Evolutionary conservation across 2,888 invertebrate genomes (phyloP).

Genomic region (Eristalis pertinax): DNA sequence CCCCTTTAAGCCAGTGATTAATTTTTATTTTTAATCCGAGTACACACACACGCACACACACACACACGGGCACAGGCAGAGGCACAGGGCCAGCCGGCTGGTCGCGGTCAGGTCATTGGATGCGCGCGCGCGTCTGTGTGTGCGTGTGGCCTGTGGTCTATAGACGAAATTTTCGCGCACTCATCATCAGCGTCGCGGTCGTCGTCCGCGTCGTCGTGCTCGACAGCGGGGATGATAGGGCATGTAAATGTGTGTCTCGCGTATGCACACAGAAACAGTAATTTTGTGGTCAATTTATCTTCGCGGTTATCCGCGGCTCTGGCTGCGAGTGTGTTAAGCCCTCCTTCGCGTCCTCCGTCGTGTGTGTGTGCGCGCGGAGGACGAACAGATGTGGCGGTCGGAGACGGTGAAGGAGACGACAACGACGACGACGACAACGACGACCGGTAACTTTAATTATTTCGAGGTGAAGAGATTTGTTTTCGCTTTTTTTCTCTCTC

Average conservation of each 20-base stretch:
- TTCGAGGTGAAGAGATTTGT: slow-evolving; percentile 17
- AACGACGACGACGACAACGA: not conserved
- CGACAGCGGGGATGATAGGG: slow-evolving; percentile 37
- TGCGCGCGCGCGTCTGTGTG: not conserved
- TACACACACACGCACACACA: slow-evolving; percentile 50
- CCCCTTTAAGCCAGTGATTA: slow-evolving; percentile 73
- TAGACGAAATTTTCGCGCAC: slow-evolving; percentile 33
- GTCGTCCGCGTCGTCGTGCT: not conserved
- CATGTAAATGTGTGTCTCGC: slow-evolving; percentile 41
- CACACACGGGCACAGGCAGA: not conserved
- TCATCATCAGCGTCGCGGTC: slow-evolving; percentile 39
- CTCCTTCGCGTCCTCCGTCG: no score
- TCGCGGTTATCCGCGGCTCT: slow-evolving; percentile 21
- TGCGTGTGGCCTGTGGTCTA: not conserved
- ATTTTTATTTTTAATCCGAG: slow-evolving; percentile 73
- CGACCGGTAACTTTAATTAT: slow-evolving; percentile 26
- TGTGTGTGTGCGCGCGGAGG: no score
- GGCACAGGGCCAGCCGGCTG: not conserved
- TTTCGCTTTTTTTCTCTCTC: not conserved
- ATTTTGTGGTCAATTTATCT: slow-evolving; percentile 60
- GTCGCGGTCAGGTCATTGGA: not conserved
- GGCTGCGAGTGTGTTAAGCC: not conserved
- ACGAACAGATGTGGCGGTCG: not conserved
- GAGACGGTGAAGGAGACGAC: not conserved
- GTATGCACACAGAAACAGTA: slow-evolving; percentile 40